Conservation (phyloP, 2,797 vertebrate species). For the Bucorvus abyssinicus region DNA sequence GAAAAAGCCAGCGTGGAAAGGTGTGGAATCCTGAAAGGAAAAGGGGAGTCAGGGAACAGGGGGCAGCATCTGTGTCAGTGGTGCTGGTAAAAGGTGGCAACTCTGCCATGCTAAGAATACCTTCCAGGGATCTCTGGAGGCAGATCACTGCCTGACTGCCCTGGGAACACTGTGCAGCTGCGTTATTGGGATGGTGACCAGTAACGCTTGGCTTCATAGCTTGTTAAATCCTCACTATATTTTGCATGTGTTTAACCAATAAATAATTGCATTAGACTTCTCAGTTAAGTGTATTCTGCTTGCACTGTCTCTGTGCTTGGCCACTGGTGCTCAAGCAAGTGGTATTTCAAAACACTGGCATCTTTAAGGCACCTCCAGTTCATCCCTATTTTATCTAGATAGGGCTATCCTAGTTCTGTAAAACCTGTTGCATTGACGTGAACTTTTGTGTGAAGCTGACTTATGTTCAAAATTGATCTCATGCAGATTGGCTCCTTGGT, state of each 20-base stretch:
- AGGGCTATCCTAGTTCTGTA: not conserved
- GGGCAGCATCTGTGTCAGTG: rapidly evolving
- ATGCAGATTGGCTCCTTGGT: not conserved
- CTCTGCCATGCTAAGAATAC: not conserved
- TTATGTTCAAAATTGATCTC: not conserved
- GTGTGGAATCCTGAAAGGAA: not conserved
- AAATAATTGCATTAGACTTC: not conserved
- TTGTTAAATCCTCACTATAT: not conserved
- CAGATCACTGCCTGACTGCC: not conserved
- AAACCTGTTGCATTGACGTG: not conserved
- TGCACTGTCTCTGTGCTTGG: not conserved
- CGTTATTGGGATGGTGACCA: not conserved
- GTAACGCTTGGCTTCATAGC: not conserved
- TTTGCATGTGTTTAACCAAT: not conserved
- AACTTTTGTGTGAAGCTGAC: not conserved
- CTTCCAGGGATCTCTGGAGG: not conserved
- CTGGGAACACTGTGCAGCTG: not conserved
- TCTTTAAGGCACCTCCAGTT: not conserved
- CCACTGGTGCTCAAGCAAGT: not conserved
- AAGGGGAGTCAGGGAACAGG: not conserved
- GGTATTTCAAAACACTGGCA: not conserved
- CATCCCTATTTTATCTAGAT: not conserved
- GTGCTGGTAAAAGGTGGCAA: not conserved
- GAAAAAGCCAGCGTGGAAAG: not conserved
- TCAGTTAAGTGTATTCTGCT: not conserved